phyloP scores from a whole-genome alignment of 2,113 vertebrate genomes.

The Illadopsis cleaveri region DNA sequence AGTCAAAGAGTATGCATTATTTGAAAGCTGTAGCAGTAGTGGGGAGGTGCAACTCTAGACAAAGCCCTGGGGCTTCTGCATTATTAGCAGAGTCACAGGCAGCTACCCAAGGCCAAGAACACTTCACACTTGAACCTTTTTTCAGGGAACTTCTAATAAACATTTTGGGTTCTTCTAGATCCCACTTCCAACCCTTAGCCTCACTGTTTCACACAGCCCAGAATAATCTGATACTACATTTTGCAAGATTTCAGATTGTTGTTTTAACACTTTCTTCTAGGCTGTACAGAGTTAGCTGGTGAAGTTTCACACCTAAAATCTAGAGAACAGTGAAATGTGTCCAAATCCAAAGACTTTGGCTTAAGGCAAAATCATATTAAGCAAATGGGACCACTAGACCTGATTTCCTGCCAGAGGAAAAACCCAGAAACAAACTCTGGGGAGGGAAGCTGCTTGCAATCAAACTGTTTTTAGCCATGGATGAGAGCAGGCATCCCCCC shows the following conservation, averaged over 20 bases:
- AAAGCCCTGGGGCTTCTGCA: background rate
- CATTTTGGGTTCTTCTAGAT: background rate
- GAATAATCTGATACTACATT: background rate
- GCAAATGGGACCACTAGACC: background rate
- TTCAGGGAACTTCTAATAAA: background rate
- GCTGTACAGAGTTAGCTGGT: background rate
- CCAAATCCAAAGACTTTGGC: background rate
- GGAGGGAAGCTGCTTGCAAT: background rate
- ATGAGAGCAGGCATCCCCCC: background rate
- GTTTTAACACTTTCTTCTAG: background rate
- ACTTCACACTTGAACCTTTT: background rate
- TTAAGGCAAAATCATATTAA: background rate
- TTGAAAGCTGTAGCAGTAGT: slow-evolving; percentile 29
- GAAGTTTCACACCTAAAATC: slow-evolving; percentile 8
- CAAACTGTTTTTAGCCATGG: background rate
- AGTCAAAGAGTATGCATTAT: slow-evolving; percentile 12
- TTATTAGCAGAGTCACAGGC: background rate
- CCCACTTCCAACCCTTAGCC: background rate
- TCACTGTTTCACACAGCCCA: background rate
- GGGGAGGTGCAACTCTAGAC: background rate
- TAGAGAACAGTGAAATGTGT: background rate
- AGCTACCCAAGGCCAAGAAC: background rate
- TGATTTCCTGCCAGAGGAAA: background rate
- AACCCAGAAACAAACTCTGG: background rate
- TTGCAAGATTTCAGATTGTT: background rate